These are phyloP conservation scores for Macrotrachela quadricornifera DNA, from an alignment of 1,140 invertebrate species.

Conservation along the genomic window DNA sequence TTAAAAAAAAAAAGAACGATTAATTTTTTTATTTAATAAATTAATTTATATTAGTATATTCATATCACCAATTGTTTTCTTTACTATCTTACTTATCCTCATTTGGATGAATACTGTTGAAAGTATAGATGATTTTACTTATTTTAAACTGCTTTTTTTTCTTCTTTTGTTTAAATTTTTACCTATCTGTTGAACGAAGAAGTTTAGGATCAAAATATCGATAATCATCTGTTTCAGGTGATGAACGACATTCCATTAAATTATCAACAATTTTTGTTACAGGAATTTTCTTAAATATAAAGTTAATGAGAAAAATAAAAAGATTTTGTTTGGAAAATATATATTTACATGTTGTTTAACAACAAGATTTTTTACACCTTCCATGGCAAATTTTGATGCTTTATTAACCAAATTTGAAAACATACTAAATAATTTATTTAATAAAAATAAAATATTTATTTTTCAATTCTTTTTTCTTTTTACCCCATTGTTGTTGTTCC, in stretches of 20 bases:
- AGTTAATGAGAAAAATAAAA: background rate
- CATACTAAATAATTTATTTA: slow-evolving; percentile 43
- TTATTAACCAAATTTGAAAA: slow-evolving; percentile 90
- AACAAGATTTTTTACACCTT: slow-evolving; percentile 95
- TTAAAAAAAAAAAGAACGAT: too few species aligned
- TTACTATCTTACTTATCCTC: too few species aligned
- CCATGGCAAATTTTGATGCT: slow-evolving; percentile 94
- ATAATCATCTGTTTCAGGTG: slow-evolving; percentile 59
- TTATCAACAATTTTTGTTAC: slow-evolving; percentile 74
- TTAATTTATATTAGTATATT: too few species aligned
- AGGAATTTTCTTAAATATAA: slow-evolving; percentile 47
- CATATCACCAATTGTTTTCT: too few species aligned
- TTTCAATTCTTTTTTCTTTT: slow-evolving; percentile 10
- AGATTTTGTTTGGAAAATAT: background rate
- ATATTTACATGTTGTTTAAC: slow-evolving; percentile 74
- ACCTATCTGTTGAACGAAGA: too few species aligned
- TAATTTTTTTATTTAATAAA: too few species aligned
- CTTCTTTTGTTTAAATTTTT: too few species aligned
- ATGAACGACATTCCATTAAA: slow-evolving; percentile 47
- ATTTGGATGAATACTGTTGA: too few species aligned
- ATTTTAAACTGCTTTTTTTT: too few species aligned
- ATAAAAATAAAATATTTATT: background rate
- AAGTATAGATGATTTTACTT: too few species aligned
- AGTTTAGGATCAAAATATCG: slow-evolving; percentile 77
- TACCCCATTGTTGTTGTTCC: slow-evolving; percentile 64